Evolutionary conservation across 2,113 vertebrate genomes (phyloP), one percentile per base, ranked within the genome.

Genomic region (Dasypus novemcinctus): DNA sequence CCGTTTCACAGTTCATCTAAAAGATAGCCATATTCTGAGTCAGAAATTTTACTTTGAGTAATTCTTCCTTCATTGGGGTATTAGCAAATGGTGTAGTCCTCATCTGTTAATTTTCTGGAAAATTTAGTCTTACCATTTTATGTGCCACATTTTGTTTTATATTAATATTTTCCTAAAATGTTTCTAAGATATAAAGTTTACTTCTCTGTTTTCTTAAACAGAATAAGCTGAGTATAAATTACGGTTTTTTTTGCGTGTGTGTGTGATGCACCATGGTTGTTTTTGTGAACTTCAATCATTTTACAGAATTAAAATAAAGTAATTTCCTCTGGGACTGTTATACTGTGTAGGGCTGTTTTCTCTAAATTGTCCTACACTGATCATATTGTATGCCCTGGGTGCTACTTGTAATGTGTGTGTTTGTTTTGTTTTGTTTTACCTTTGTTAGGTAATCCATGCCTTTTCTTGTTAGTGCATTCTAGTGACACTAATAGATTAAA

Each of bases 101-200:
- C 13, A 46, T 90, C 7, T 90, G 33, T 78, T 92, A 69, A 54
- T 94, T 92, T 96, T 85, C 15, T 89, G 46, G 63, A 49, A 88
- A 68, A 94, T 61, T 69, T 29, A 93, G 52, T 46, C 33, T 84
- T 89, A 87, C 4, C 38, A 25, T 82, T 93, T 93, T 46, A n/a
- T 54, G 41, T 96, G 91, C 57, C 71, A 74, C 84, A 79, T 46
- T 49, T 91, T 96, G 18, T 95, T 68, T 49, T n/a, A 33, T 85
- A 76, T 52, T 29, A 81, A 46, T 75, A 68, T 91, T 94, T 93
- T 87, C 74, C 43, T 41, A 43, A 76, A 78, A 36, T 69, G 25
- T 59, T 90, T 84, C 74, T 79, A 54, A 95, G 89, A 76, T 85
- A 41, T 54, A 78, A 76, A 92, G 76, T 43, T 69, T 69, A 36